Evolutionary conservation across 2,888 invertebrate genomes (phyloP), one percentile per base, ranked within the genome.

Genomic region (Periphyllus acericola): DNA sequence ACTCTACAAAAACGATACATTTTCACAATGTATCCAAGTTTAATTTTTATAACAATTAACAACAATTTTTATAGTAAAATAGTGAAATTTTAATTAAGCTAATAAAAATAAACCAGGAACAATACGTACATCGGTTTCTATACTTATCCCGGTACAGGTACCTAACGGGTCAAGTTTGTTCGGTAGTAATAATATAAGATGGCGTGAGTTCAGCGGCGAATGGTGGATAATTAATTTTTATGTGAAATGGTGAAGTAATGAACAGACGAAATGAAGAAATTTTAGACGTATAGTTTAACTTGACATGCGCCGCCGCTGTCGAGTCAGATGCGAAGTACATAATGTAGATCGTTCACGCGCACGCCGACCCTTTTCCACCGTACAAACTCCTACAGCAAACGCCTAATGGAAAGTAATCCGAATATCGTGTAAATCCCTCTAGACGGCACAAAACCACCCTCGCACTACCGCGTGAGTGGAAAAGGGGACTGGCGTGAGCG

Each of bases 381-480:
- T 29, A 68, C 32, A 78, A 52, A 32, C 78, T 55, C 34, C 6
- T n/a, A n/a, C 60, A n/a, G 25, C 78, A 25, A 78, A 52, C 32
- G n/a, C 32, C 32, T 68, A 81, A 68, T 46, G 81, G 81, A 81
- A 81, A 68, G 68, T 46, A 40, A 81, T 81, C 46, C 40, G 81
- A 46, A 81, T 68, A 68, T 81, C 68, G 81, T 21, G 68, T 40
- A 46, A 81, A 81, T 40, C 68, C 68, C 81, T 81, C 40, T 46
- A 29, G 46, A 81, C 81, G 29, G 68, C 46, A 25, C 29, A 29
- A n/a, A 21, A n/a, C 68, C n/a, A n/a, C 68, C 68, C 68, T 60
- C 25, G 60, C 80, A 40, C 55, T 34, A 25, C 25, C 21, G 55
- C 0, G 68, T 3, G 29, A 68, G 68, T 40, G 46, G 40, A 14